A percentile compares a stretch with the other conserved stretches of the same genome.
These are phyloP conservation scores for Leucoraja ocellata DNA, from an alignment of 2,797 vertebrate species.

Conservation along the genomic window DNA sequence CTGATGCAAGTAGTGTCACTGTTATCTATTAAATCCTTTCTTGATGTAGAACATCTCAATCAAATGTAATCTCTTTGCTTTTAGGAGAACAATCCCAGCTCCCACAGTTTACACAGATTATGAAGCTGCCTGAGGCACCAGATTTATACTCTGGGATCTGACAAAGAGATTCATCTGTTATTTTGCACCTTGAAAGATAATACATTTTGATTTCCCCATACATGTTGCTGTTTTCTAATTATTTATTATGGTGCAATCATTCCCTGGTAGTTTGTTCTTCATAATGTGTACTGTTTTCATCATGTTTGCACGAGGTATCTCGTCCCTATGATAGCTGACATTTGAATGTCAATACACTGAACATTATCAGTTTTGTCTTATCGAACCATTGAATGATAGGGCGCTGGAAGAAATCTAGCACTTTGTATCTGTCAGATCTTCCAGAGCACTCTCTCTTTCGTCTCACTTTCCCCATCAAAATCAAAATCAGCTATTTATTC, in stretches of 20 bases:
- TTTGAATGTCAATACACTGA: background rate
- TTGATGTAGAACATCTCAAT: background rate
- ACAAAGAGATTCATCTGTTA: background rate
- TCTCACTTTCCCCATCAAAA: too few species aligned
- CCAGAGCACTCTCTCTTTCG: too few species aligned
- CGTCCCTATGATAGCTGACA: background rate
- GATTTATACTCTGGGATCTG: background rate
- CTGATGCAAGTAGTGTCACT: too few species aligned
- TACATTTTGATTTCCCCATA: too few species aligned
- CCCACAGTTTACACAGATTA: background rate
- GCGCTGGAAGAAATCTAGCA: too few species aligned
- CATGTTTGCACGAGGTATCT: background rate
- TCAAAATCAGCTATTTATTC: too few species aligned
- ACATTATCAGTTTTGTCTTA: background rate
- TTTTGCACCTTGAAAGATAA: background rate
- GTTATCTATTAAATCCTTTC: background rate
- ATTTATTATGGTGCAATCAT: background rate
- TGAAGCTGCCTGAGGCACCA: background rate
- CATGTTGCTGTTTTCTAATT: background rate
- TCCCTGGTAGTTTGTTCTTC: background rate
- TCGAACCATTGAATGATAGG: background rate
- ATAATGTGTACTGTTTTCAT: background rate
- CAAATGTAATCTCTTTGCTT: background rate
- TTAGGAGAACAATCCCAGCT: background rate
- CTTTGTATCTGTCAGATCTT: too few species aligned